Base-by-base conservation (phyloP, 1,140 invertebrate genomes). In the Trachymyrmex septentrionalis region DNA sequence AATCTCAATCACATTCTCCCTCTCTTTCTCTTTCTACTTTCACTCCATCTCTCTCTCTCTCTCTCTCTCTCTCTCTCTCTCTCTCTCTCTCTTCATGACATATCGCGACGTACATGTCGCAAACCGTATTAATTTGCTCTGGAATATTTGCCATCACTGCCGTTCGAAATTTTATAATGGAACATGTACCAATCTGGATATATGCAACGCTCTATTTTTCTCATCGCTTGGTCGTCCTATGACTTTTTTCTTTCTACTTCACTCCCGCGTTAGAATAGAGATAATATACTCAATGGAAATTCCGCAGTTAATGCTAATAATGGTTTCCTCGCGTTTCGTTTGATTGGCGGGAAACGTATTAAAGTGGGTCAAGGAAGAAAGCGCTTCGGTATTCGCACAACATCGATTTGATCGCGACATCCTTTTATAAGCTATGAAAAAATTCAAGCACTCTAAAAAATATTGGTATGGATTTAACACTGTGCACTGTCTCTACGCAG, bases 111-210 rank as follows among this genome's bases (percentile, higher is more conserved):
- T 19, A 14, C 50, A 34, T 7, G 24, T 48, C 38, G 38, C 53
- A 61, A 71, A 55, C 55, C 4, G 38, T 82, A 84, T 75, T 75
- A 75, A 84, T 84, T 84, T 84, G n/a, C 55, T 63, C 55, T 44
- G 55, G 38, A 84, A 84, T 82, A 73, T 84, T 75, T 84, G 38
- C 24, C 80, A 84, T 61, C 69, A 34, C 44, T 21, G 55, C 38
- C 12, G 24, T 59, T 84, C 14, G n/a, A 73, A 84, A 73, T 84
- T 73, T 73, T 84, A 84, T 73, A 84, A 73, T 84, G 14, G 24
- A 61, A 72, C 44, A 14, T 30, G 6, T 30, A 50, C n/a, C 34
- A 72, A 73, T 63, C 27, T 48, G 69, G 14, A 84, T 61, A 50
- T 53, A 61, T 38, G n/a, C 16, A 44, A 78, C 44, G 38, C 38